These are phyloP conservation scores for Acronicta alni DNA, from an alignment of 2,888 invertebrate genomes.

Conservation along the genomic window DNA sequence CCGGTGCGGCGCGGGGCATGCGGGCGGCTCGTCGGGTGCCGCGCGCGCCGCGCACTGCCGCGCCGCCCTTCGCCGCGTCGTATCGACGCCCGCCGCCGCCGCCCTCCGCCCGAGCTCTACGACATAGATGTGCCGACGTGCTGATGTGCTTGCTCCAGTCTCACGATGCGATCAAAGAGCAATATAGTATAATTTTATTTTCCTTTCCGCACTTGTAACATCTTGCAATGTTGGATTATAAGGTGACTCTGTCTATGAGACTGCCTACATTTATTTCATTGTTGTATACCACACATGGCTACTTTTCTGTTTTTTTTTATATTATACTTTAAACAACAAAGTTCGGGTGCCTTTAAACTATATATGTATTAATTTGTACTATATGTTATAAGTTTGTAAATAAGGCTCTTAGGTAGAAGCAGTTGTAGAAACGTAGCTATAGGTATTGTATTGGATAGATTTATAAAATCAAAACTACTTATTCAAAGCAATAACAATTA, in stretches of 20 bases:
- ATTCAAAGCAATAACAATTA: too few species aligned
- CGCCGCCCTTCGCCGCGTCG: conserved; percentile 48
- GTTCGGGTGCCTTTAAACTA: too few species aligned
- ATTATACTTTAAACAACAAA: too few species aligned
- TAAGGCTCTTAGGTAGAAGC: too few species aligned
- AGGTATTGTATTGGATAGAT: too few species aligned
- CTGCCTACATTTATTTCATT: background rate
- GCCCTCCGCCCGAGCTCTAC: conserved; percentile 39
- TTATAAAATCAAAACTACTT: too few species aligned
- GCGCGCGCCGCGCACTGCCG: conserved; percentile 85
- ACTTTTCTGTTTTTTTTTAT: background rate
- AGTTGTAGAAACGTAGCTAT: too few species aligned
- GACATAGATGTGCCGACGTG: conserved; percentile 26
- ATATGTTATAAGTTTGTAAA: too few species aligned
- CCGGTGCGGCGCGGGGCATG: conserved; percentile 58
- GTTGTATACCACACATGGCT: background rate
- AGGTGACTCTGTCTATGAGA: background rate
- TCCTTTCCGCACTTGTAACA: conserved; percentile 13
- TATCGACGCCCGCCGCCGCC: conserved; percentile 56
- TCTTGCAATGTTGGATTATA: conserved; percentile 10
- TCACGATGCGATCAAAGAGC: conserved; percentile 17
- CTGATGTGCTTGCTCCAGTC: background rate
- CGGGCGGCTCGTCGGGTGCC: conserved; percentile 72
- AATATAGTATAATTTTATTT: conserved; percentile 22
- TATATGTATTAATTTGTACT: too few species aligned